Evolutionary conservation across 2,113 vertebrate species (phyloP), one percentile per base, ranked within the genome.

Genomic region (Planiliza haematocheilus): DNA sequence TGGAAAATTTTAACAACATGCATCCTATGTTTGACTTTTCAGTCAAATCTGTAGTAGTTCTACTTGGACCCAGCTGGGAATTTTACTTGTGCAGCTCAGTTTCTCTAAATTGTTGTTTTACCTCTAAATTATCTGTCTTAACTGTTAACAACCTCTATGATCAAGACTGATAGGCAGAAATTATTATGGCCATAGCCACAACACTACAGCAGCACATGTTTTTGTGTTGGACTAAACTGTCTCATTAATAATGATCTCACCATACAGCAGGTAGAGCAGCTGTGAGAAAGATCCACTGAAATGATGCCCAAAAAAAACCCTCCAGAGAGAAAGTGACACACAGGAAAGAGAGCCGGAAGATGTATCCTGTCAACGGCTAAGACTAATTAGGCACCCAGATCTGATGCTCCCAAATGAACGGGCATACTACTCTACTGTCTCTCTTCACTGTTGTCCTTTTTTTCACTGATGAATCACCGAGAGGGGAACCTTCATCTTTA

Each of bases 291-390:
- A 39, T 53, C 38, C 55, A 45, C 58, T 8, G 46, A 48, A 30
- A 10, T 16, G 17, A 16, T 41, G 20, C 49, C 51, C 24, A 30
- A 30, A 30, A 30, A 30, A 30, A 3, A 59, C 20, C 37, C 21
- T 61, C 53, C 50, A 8, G 7, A 57, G 58, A 61, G 39, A 57
- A 77, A 74, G 51, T 73, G 73, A 75, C 70, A 81, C 64, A 77
- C 37, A 41, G 48, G 10, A 46, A 37, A n/a, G 13, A 46, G 53
- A 58, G 12, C 42, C 20, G 17, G 21, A 70, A 82, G 77, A 82
- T 78, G 68, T 70, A 81, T 56, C 50, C 59, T 21, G 43, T 78
- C 60, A 82, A 7, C 63, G 43, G 60, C 57, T 20, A 38, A 41
- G 18, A 65, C 60, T 70, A 86, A 85, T 75, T 74, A 77, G 53